phyloP scores from a whole-genome alignment of 2,797 vertebrate species.

The Darevskia mixta region DNA sequence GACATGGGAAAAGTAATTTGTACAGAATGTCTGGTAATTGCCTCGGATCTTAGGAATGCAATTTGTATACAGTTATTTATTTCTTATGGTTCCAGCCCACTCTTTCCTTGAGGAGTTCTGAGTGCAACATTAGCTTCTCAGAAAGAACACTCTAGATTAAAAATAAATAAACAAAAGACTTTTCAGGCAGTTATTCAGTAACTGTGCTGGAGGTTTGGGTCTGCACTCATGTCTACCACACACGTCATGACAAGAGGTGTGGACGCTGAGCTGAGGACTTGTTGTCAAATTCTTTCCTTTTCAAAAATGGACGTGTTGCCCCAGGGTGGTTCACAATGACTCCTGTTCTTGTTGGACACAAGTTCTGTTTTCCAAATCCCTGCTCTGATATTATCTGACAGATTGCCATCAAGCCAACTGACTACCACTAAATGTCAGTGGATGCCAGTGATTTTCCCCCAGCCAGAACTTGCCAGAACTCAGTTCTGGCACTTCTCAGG shows the following conservation, averaged over 20 bases:
- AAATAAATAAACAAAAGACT: no score
- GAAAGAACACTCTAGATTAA: no score
- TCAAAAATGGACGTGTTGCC: background rate
- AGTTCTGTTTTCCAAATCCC: background rate
- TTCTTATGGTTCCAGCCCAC: background rate
- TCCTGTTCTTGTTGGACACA: background rate
- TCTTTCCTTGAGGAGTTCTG: background rate
- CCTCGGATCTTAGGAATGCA: constrained; percentile 14
- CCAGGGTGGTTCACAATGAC: background rate
- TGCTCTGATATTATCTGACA: no score
- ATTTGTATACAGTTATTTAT: background rate
- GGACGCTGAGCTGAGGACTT: no score
- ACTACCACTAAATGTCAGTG: no score
- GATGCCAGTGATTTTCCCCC: no score
- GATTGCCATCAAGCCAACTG: no score
- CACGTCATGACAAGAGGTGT: background rate
- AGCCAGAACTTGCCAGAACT: no score
- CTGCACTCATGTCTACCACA: background rate
- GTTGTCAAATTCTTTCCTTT: background rate
- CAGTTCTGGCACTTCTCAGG: no score
- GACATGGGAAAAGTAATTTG: constrained; percentile 25
- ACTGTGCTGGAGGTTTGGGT: no score
- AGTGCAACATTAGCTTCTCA: background rate
- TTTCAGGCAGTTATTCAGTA: background rate
- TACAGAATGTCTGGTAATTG: constrained; percentile 14